Conservation (phyloP, 2,888 invertebrate genomes). For the Pristionchus arcanus region DNA sequence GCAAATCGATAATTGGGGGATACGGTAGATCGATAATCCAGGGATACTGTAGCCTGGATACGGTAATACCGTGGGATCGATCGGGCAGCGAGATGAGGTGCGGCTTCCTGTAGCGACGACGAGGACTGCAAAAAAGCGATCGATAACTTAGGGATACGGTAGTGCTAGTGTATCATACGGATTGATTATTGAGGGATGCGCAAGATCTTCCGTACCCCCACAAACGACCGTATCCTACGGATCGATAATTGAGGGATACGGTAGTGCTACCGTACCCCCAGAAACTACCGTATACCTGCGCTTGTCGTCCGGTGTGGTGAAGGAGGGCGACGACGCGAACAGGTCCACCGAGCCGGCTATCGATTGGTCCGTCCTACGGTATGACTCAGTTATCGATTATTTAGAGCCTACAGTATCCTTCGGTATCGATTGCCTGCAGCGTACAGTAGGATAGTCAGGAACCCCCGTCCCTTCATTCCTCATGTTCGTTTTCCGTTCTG, state of each 20-base stretch:
- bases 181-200: background rate
- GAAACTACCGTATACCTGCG: constrained; percentile 24
- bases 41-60: background rate
- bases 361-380: constrained; percentile 12
- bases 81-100: background rate
- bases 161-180: background rate
- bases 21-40: background rate
- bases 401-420: background rate
- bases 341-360: background rate
- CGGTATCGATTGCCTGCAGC: background rate
- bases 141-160: constrained; percentile 7
- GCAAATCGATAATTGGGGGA: background rate
- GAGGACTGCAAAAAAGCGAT: background rate
- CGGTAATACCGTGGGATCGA: background rate
- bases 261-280: background rate
- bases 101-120: background rate
- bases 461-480: too few relatives aligned
- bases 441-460: too few relatives aligned
- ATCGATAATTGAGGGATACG: background rate
- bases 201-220: too few relatives aligned
- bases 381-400: background rate
- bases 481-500: too few relatives aligned
- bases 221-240: background rate
- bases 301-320: constrained; percentile 25
- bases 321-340: constrained; percentile 8